phyloP scores from a whole-genome alignment of 2,888 invertebrate species.

The Drosophila gaucha region DNA sequence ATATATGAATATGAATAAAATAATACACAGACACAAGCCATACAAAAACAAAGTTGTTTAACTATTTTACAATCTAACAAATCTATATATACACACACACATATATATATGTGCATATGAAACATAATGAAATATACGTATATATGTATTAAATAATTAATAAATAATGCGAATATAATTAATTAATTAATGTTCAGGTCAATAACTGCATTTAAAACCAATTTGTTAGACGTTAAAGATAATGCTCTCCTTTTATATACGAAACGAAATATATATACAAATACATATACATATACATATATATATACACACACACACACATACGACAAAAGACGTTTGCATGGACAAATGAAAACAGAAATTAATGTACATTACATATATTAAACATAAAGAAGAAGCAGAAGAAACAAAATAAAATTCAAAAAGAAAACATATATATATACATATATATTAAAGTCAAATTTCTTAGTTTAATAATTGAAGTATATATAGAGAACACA shows the following conservation, averaged over 20 bases:
- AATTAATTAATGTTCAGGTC: constrained; percentile 78
- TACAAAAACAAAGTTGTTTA: constrained; percentile 52
- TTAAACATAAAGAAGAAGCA: background rate
- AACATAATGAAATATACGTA: constrained; percentile 42
- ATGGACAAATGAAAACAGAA: constrained; percentile 52
- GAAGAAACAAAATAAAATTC: background rate
- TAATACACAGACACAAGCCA: constrained; percentile 30
- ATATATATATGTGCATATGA: constrained; percentile 38
- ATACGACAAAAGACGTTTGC: constrained; percentile 56
- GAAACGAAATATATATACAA: constrained; percentile 32
- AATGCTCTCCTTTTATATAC: constrained; percentile 58
- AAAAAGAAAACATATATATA: constrained; percentile 4
- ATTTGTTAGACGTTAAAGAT: constrained; percentile 67
- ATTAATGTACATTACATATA: constrained; percentile 56
- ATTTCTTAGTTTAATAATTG: constrained; percentile 4
- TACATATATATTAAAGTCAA: constrained; percentile 4
- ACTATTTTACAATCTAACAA: constrained; percentile 61
- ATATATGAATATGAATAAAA: constrained; percentile 17
- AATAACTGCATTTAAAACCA: constrained; percentile 79
- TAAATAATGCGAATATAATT: constrained; percentile 45
- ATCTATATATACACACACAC: constrained; percentile 21
- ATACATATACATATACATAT: constrained; percentile 34
- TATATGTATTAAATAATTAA: constrained; percentile 35
- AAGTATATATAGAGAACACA: background rate
- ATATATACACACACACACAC: constrained; percentile 34